Conservation (phyloP, 2,797 vertebrate genomes). For the Acanthopagrus latus region DNA sequence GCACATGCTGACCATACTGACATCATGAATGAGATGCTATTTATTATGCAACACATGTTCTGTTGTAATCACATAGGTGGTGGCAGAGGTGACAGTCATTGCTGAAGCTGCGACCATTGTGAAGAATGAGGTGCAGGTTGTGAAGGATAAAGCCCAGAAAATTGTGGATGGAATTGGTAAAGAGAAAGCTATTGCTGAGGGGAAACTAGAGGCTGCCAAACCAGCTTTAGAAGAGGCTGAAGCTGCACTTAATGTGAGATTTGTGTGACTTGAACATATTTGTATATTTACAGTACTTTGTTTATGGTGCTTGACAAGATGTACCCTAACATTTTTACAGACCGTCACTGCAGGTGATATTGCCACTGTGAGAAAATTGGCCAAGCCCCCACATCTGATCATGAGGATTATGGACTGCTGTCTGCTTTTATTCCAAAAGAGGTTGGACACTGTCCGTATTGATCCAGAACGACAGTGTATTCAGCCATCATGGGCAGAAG, state of each 20-base stretch:
- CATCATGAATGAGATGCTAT: neutral
- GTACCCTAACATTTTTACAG: slow-evolving; percentile 35
- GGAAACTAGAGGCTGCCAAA: slow-evolving; percentile 87
- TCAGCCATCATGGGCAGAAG: slow-evolving; percentile 68
- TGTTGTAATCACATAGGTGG: slow-evolving; percentile 78
- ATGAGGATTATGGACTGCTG: slow-evolving; percentile 91
- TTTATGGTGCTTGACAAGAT: neutral
- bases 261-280: slow-evolving; percentile 3
- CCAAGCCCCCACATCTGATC: slow-evolving; percentile 90
- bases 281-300: neutral
- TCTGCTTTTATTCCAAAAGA: slow-evolving; percentile 88
- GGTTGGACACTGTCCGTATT: slow-evolving; percentile 82
- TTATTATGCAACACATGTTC: slow-evolving; percentile 1
- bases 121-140: slow-evolving; percentile 88
- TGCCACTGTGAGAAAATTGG: slow-evolving; percentile 88
- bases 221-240: slow-evolving; percentile 88
- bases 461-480: slow-evolving; percentile 83
- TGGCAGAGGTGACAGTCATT: slow-evolving; percentile 89
- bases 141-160: slow-evolving; percentile 90
- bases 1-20: neutral
- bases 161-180: slow-evolving; percentile 89
- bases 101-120: slow-evolving; percentile 87
- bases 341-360: slow-evolving; percentile 84
- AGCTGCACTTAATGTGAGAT: slow-evolving; percentile 88
- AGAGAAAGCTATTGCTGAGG: slow-evolving; percentile 87